Percentiles rank a stretch among this genome's conserved stretches.
Conservation (phyloP, 2,888 invertebrate species). For the Apomyelois bistriatella region DNA sequence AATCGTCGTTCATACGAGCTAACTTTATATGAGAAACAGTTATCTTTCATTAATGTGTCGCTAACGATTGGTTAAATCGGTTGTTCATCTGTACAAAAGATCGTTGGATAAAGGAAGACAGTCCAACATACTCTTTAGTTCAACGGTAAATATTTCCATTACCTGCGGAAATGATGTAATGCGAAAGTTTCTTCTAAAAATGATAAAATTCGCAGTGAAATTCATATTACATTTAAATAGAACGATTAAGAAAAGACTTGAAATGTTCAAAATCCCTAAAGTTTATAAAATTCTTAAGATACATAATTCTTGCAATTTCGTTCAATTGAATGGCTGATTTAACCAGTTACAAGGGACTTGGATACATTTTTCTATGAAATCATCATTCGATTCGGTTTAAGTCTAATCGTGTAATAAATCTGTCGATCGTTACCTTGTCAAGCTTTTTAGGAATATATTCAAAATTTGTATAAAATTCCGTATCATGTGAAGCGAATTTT, state of each 20-base stretch:
- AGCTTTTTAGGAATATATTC: constrained; percentile 61
- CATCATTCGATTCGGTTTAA: constrained; percentile 29
- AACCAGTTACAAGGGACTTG: not conserved
- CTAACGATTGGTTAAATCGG: not conserved
- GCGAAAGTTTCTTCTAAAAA: too few relatives aligned
- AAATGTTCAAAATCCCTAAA: too few relatives aligned
- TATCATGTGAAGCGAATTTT: constrained; percentile 46
- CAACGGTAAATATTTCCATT: too few relatives aligned
- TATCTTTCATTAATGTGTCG: constrained; percentile 38
- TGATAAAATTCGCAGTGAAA: too few relatives aligned
- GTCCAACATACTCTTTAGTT: too few relatives aligned
- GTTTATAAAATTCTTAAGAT: not conserved
- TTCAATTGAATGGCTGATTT: not conserved
- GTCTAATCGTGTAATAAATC: constrained; percentile 27
- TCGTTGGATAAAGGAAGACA: too few relatives aligned
- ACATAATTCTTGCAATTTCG: too few relatives aligned
- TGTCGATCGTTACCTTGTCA: constrained; percentile 47
- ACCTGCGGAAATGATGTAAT: too few relatives aligned
- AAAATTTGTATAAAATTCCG: constrained; percentile 54
- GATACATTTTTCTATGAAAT: constrained; percentile 49
- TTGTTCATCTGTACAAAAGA: not conserved
- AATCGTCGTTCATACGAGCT: constrained; percentile 40
- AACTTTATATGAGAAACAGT: constrained; percentile 46
- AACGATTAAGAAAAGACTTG: too few relatives aligned
- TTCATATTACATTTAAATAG: too few relatives aligned